Percentiles rank a stretch among this genome's conserved stretches.
Evolutionary conservation across 2,888 invertebrate genomes (phyloP).

Genomic region (Sisyra terminalis): DNA sequence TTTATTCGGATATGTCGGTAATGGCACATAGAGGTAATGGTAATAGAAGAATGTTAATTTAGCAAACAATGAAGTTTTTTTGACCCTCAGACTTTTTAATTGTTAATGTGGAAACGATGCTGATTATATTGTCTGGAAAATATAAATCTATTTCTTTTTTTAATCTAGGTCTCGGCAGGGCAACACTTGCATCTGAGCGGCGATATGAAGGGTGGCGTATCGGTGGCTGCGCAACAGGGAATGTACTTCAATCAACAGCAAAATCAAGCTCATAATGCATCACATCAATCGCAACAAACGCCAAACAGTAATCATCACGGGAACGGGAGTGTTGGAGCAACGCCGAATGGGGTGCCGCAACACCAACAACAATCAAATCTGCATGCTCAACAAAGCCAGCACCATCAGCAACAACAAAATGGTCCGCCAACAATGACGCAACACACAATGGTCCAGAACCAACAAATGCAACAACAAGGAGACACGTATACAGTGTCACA

Average conservation of each 20-base stretch:
- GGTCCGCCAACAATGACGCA: constrained; percentile 7
- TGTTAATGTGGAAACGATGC: too few species aligned
- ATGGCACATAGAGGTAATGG: too few species aligned
- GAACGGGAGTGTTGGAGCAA: constrained; percentile 14
- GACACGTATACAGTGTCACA: constrained; percentile 62
- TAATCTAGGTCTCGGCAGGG: constrained; percentile 55
- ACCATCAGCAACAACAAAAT: constrained; percentile 23
- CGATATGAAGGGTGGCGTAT: constrained; percentile 54
- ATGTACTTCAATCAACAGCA: constrained; percentile 48
- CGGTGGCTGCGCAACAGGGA: constrained; percentile 72
- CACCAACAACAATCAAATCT: constrained; percentile 18
- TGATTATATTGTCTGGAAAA: background rate
- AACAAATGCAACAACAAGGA: constrained; percentile 26
- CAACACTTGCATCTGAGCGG: constrained; percentile 70
- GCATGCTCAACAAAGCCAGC: constrained; percentile 20
- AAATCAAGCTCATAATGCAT: constrained; percentile 21
- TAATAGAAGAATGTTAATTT: too few species aligned
- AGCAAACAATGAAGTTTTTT: too few species aligned
- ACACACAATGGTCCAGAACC: constrained; percentile 12
- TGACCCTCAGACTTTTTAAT: too few species aligned
- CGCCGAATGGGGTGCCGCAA: constrained; percentile 11
- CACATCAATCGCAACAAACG: constrained; percentile 19
- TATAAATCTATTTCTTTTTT: constrained; percentile 8
- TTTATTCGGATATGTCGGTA: too few species aligned
- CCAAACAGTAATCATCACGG: constrained; percentile 24